Evolutionary conservation across 2,888 invertebrate species (phyloP).

Genomic region (Polymixis lichenea): DNA sequence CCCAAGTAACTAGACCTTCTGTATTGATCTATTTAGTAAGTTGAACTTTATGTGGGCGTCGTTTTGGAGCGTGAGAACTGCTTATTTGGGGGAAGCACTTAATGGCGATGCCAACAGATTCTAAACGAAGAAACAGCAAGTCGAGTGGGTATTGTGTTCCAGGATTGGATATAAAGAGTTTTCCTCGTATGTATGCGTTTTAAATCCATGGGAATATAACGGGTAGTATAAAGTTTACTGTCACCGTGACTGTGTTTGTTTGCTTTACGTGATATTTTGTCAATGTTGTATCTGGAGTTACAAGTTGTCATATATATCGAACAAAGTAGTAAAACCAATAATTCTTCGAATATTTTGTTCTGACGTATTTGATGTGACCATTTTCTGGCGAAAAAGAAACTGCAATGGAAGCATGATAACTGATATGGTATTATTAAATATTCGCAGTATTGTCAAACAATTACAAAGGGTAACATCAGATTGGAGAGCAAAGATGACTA

Average conservation of each 20-base stretch:
- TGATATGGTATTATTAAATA: no score
- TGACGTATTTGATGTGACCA: background rate
- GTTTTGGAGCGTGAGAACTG: conserved; percentile 63
- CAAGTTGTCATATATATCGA: background rate
- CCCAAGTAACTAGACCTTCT: conserved; percentile 39
- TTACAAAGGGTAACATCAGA: background rate
- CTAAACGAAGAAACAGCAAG: conserved; percentile 55
- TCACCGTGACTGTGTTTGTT: background rate
- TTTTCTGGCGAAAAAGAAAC: background rate
- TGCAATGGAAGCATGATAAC: background rate
- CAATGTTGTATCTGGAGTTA: conserved; percentile 3
- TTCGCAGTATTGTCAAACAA: background rate
- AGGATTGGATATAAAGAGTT: conserved; percentile 29
- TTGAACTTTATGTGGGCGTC: conserved; percentile 54
- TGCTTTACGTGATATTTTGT: conserved; percentile 15
- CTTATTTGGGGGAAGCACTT: conserved; percentile 55
- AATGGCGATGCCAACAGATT: conserved; percentile 58
- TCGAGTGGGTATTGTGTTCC: conserved; percentile 54
- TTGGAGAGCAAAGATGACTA: background rate
- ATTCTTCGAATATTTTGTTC: background rate
- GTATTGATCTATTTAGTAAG: background rate
- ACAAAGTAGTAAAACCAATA: no score
- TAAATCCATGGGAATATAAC: conserved; percentile 3
- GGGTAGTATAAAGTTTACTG: conserved; percentile 9
- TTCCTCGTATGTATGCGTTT: conserved; percentile 26